Evolutionary conservation across 1,140 invertebrate genomes (phyloP), one percentile per base, ranked within the genome.

Genomic region (Drosophila bipectinata): DNA sequence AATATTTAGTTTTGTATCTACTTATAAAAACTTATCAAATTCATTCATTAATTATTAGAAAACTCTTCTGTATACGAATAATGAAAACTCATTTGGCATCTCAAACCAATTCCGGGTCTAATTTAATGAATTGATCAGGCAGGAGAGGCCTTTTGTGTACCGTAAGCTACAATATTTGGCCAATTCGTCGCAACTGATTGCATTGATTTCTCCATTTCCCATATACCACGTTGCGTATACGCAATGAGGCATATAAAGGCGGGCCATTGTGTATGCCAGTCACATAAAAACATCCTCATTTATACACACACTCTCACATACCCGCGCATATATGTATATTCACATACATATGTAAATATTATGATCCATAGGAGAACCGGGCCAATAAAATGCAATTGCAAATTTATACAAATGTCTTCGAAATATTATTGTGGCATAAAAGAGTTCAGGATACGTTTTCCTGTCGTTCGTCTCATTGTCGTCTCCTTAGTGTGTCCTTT

Each of bases 311-410:
- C 54, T 28, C 24, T 2, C 14, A 9, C 24, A n/a, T n/a, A 52
- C 21, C 37, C 37, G 56, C 8, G 37, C 37, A 41, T 26, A 39
- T 28, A 41, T 47, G 32, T 9, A 56, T n/a, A 66, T 32, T 1
- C 7, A 18, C 18, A 21, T 21, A 47, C 1, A 44, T 84, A 84
- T 85, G 81, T 49, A 85, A 85, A 84, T 84, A 79, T 84, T 64
- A 79, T 69, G 79, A 60, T 56, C 41, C 59, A 32, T 56, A 72
- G 72, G 32, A 60, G 41, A 18, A 18, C 41, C 47, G 44, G 61
- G 54, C 72, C 81, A 87, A 85, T 85, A 85, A 85, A 85, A 85
- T 85, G 81, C 82, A 87, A 85, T 81, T 75, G 81, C 82, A 85
- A 85, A 85, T 85, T 85, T 85, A 85, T 85, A 81, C 81, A 85